A percentile compares a stretch with the other conserved stretches of the same genome.
Evolutionary conservation across 2,888 invertebrate species (phyloP).

Genomic region (Drosophila aldrichi): DNA sequence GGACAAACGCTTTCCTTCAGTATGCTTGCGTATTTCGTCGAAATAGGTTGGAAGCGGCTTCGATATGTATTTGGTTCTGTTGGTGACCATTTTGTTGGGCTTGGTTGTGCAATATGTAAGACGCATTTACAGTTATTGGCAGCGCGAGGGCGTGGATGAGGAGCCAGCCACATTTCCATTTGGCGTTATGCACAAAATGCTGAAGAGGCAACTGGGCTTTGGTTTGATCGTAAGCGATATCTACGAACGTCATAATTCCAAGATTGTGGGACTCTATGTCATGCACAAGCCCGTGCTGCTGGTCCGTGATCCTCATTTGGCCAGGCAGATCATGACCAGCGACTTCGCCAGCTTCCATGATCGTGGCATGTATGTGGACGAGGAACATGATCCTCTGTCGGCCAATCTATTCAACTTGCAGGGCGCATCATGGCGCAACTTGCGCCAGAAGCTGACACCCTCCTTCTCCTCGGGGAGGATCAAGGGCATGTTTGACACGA

Average conservation of each 20-base stretch:
- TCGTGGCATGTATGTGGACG: slow-evolving; percentile 88
- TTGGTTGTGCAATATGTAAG: slow-evolving; percentile 44
- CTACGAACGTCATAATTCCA: slow-evolving; percentile 85
- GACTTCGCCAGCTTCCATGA: slow-evolving; percentile 89
- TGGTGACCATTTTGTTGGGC: slow-evolving; percentile 32
- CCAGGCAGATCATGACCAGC: slow-evolving; percentile 87
- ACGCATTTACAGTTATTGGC: slow-evolving; percentile 86
- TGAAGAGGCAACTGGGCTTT: slow-evolving; percentile 87
- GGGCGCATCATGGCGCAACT: slow-evolving; percentile 87
- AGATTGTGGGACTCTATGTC: slow-evolving; percentile 88
- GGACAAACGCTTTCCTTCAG: slow-evolving; percentile 14
- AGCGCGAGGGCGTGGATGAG: slow-evolving; percentile 86
- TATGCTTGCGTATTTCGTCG: neutral
- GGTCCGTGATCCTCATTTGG: slow-evolving; percentile 88
- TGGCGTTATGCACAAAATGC: slow-evolving; percentile 87
- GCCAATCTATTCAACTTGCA: slow-evolving; percentile 85
- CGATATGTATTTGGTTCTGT: slow-evolving; percentile 60
- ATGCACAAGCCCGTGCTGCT: slow-evolving; percentile 88
- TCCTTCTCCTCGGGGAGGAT: slow-evolving; percentile 89
- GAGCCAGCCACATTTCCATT: slow-evolving; percentile 88
- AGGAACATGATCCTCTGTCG: slow-evolving; percentile 87
- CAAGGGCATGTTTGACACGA: slow-evolving; percentile 88
- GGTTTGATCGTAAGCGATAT: slow-evolving; percentile 88
- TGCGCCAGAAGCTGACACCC: slow-evolving; percentile 88
- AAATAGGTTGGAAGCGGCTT: neutral